Conservation (phyloP, 1,140 invertebrate genomes). For the Leptopilina boulardi region DNA sequence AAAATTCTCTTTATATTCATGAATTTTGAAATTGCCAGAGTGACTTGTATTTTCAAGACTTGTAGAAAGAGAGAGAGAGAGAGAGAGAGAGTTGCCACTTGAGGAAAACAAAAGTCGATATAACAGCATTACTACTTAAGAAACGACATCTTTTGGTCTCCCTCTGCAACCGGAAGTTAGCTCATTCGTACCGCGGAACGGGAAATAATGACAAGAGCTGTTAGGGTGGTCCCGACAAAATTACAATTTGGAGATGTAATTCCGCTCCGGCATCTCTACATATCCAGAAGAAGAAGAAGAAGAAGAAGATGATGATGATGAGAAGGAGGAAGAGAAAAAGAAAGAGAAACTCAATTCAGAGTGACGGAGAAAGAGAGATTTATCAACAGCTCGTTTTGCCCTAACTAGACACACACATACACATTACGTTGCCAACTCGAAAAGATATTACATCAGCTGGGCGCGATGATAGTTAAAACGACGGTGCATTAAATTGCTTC, state of each 20-base stretch:
- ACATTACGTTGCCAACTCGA: conserved; percentile 70
- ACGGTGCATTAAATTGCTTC: conserved; percentile 75
- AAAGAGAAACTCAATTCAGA: conserved; percentile 40
- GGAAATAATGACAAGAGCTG: conserved; percentile 66
- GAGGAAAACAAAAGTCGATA: conserved; percentile 55
- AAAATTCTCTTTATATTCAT: too few species aligned
- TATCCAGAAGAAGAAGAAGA: conserved; percentile 60
- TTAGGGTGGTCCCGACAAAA: conserved; percentile 70
- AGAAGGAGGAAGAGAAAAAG: conserved; percentile 36
- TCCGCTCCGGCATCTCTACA: conserved; percentile 69
- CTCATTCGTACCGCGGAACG: conserved; percentile 57
- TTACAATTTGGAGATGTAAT: conserved; percentile 76
- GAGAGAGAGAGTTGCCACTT: conserved; percentile 33
- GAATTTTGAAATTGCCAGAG: too few species aligned
- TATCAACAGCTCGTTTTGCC: conserved; percentile 73
- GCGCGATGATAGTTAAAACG: conserved; percentile 72
- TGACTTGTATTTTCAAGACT: neutral
- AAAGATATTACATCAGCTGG: conserved; percentile 74
- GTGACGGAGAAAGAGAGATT: conserved; percentile 60
- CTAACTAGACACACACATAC: conserved; percentile 72
- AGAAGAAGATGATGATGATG: conserved; percentile 23
- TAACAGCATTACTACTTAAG: conserved; percentile 54
- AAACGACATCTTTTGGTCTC: conserved; percentile 61
- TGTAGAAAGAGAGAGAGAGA: too few species aligned
- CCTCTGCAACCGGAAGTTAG: conserved; percentile 51